Conservation (phyloP, 1,140 invertebrate genomes). For the Metopolophium dirhodum region DNA sequence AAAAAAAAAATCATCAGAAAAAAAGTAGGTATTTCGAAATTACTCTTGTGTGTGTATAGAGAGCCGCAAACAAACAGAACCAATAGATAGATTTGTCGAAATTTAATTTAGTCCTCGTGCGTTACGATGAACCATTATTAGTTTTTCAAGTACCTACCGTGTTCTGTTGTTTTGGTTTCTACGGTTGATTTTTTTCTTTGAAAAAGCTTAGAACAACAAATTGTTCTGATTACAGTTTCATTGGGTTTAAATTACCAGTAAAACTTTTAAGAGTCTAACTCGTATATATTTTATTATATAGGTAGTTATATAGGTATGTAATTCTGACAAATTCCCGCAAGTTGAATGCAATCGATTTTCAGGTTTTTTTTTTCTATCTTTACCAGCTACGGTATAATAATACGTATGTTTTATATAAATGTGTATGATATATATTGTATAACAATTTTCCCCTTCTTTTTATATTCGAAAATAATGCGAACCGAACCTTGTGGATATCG, state of each 20-base stretch:
- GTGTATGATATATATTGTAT: conserved; percentile 10
- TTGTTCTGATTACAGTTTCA: conserved; percentile 29
- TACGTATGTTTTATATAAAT: conserved; percentile 33
- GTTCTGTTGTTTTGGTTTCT: conserved; percentile 9
- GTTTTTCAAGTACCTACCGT: neutral
- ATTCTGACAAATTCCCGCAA: neutral
- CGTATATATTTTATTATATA: neutral
- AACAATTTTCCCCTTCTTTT: conserved; percentile 34
- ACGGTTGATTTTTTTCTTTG: neutral
- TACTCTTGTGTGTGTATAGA: neutral
- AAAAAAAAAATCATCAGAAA: neutral
- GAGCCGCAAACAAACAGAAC: neutral
- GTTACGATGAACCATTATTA: conserved; percentile 34
- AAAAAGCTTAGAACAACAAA: conserved; percentile 35
- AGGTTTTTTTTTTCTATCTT: neutral
- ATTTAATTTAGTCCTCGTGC: conserved; percentile 46
- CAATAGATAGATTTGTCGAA: conserved; percentile 23
- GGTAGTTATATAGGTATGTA: neutral
- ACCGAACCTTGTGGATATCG: conserved; percentile 45
- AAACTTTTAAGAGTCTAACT: neutral
- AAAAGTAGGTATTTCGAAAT: neutral
- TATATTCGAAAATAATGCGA: conserved; percentile 51
- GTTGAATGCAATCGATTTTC: neutral
- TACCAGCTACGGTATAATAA: neutral
- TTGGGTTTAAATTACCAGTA: conserved; percentile 24